These are phyloP conservation scores for Netelia virgata DNA, from an alignment of 2,888 invertebrate species.

Conservation along the genomic window DNA sequence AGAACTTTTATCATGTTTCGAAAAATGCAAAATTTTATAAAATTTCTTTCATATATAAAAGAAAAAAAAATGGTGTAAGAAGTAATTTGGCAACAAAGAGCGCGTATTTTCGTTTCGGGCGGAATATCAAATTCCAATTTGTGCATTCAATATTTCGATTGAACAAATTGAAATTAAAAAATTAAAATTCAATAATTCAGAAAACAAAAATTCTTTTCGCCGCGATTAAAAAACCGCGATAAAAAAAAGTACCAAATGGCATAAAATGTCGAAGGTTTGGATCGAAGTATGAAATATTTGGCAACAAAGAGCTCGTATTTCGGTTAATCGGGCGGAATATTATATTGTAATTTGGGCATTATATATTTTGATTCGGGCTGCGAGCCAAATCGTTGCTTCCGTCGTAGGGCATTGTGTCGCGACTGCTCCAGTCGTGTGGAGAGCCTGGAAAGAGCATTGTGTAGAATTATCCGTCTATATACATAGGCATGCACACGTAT, in stretches of 20 bases:
- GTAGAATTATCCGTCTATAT: background rate
- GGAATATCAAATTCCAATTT: too few relatives aligned
- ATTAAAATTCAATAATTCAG: too few relatives aligned
- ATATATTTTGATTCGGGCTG: slow-evolving; percentile 51
- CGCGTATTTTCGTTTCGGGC: background rate
- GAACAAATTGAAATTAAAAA: too few relatives aligned
- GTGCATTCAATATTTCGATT: background rate
- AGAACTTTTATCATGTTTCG: too few relatives aligned
- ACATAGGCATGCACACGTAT: background rate
- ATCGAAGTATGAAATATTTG: background rate
- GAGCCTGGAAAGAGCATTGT: slow-evolving; percentile 29
- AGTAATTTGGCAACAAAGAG: background rate
- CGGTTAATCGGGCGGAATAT: slow-evolving; percentile 10
- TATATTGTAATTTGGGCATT: slow-evolving; percentile 29
- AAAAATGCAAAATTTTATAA: too few relatives aligned
- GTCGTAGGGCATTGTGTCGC: slow-evolving; percentile 52
- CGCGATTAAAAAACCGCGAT: too few relatives aligned
- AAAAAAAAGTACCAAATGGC: background rate
- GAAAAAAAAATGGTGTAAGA: too few relatives aligned
- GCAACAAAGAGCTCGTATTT: slow-evolving; percentile 13
- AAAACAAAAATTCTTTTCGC: too few relatives aligned
- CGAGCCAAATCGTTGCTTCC: slow-evolving; percentile 59
- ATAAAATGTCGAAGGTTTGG: background rate
- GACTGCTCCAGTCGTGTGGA: slow-evolving; percentile 58
- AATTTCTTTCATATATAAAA: too few relatives aligned